phyloP scores from a whole-genome alignment of 2,797 vertebrate genomes.

The Neosilurus mollespiculum region DNA sequence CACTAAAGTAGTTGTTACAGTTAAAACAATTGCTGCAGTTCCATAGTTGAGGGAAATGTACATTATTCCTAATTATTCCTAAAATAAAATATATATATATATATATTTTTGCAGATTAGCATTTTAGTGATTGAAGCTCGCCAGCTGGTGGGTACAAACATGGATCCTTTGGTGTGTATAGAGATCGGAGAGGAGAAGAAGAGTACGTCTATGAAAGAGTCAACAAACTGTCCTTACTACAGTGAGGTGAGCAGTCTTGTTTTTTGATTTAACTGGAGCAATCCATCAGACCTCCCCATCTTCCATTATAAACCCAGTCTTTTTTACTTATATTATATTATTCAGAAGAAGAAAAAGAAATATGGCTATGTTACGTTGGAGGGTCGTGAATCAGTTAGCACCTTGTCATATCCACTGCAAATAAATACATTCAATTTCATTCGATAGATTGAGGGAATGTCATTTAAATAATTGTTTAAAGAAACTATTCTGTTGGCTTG shows the following conservation, averaged over 20 bases:
- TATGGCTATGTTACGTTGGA: background rate
- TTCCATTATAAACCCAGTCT: background rate
- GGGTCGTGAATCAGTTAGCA: background rate
- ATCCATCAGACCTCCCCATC: background rate
- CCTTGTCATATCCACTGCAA: background rate
- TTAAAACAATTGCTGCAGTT: background rate
- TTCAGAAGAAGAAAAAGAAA: background rate
- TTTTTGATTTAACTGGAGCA: background rate
- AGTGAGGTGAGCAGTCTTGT: slow-evolving; percentile 41
- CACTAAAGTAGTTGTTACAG: background rate
- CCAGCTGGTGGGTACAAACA: slow-evolving; percentile 81
- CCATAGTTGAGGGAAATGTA: background rate
- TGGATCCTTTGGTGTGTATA: slow-evolving; percentile 82
- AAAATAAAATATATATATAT: slow-evolving; percentile 7
- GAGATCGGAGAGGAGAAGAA: slow-evolving; percentile 84
- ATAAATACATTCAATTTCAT: background rate
- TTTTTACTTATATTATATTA: background rate
- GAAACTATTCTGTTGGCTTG: background rate
- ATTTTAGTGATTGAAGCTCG: slow-evolving; percentile 81
- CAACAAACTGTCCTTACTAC: slow-evolving; percentile 85
- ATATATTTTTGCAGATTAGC: slow-evolving; percentile 90
- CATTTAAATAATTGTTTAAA: background rate
- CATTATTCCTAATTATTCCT: background rate
- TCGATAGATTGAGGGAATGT: background rate
- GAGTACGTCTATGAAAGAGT: slow-evolving; percentile 86